Conservation (phyloP, 1,140 invertebrate species). For the Drosophila nannoptera region DNA sequence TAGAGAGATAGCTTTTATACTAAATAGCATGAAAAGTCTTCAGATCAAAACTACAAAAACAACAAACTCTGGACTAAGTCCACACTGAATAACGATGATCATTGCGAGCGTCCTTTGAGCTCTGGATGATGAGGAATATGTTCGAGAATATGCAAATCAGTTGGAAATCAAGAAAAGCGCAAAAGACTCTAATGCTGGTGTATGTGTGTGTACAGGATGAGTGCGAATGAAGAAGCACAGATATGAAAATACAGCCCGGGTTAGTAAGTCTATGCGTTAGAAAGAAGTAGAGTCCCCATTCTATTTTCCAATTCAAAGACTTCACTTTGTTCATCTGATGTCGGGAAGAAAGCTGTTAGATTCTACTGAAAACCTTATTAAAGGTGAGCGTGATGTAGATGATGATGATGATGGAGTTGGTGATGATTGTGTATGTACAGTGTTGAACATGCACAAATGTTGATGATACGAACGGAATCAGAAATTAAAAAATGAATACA, state of each 20-base stretch:
- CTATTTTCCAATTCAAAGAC: too few species aligned
- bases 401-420: conserved; percentile 21
- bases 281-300: not conserved
- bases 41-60: conserved; percentile 27
- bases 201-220: conserved; percentile 3
- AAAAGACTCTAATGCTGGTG: conserved; percentile 2
- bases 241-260: conserved; percentile 11
- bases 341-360: too few species aligned
- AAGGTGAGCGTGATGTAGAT: conserved; percentile 18
- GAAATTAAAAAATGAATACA: conserved; percentile 17
- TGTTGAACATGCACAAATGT: conserved; percentile 30
- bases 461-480: conserved; percentile 11
- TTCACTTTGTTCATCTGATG: too few species aligned
- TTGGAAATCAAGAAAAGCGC: conserved; percentile 22
- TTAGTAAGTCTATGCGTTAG: not conserved
- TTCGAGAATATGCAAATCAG: conserved; percentile 41
- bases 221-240: conserved; percentile 18
- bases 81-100: conserved; percentile 8
- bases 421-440: conserved; percentile 10
- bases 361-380: too few species aligned
- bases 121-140: conserved; percentile 6
- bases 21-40: not conserved
- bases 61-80: conserved; percentile 6
- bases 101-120: conserved; percentile 9
- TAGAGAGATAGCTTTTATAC: not conserved